Evolutionary conservation across 2,797 vertebrate genomes (phyloP), one percentile per base, ranked within the genome.

Genomic region (Melanotaenia pygmaea): DNA sequence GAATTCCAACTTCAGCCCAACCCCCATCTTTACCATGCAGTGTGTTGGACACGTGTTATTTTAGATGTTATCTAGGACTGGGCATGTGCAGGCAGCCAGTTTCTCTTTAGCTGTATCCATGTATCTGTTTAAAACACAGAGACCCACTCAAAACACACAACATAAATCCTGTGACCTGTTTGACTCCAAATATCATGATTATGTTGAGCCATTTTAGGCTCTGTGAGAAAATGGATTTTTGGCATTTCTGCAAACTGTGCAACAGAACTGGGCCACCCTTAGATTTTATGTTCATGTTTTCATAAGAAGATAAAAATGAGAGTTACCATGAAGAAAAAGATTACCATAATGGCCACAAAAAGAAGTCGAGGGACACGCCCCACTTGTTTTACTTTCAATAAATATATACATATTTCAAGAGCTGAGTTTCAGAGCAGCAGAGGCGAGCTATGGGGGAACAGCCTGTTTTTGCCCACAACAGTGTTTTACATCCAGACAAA

Each of bases 401-500:
- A 30, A 30, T 30, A 4, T 30, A 30, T 30, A 30, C 68, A 72
- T 72, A 81, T 88, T 85, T 83, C 65, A 81, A 76, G 81, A 86
- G 78, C 72, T 70, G 68, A 22, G 77, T 77, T 82, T 82, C 50
- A 68, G 81, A 84, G 69, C 73, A 80, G 61, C 37, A 53, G 71
- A 3, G 18, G 70, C 65, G 26, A 65, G 69, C 74, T 77, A 60
- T 64, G 69, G 64, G 69, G 67, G 72, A 79, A 78, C 8, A 30
- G 59, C 85, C 80, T 88, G 84, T 87, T 91, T 86, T 80, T 86
- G 67, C 86, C 75, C 77, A 82, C 78, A 77, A 76, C 70, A 50
- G 76, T 82, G 81, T 85, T 91, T 89, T 88, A 87, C 86, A 89
- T 89, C 72, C 74, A 88, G 79, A 86, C 81, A 86, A 90, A 92